phyloP scores from a whole-genome alignment of 2,797 vertebrate species.

The Xenopus petersii region DNA sequence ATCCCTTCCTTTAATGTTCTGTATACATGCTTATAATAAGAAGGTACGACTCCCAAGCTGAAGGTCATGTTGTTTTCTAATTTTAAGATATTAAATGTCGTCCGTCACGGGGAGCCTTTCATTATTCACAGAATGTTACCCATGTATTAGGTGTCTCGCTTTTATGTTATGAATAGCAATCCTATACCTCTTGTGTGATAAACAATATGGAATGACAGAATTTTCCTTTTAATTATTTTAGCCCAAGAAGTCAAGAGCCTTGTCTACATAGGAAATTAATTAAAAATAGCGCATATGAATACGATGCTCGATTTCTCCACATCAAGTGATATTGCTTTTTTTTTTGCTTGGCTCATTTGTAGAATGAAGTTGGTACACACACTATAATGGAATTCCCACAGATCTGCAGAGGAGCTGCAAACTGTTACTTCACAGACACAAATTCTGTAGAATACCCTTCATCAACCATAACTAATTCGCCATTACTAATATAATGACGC shows the following conservation, averaged over 20 bases:
- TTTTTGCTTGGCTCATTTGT: no score
- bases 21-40: background rate
- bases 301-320: no score
- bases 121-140: constrained; percentile 16
- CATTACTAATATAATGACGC: no score
- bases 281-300: no score
- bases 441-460: no score
- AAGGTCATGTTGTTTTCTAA: constrained; percentile 21
- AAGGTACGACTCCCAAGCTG: background rate
- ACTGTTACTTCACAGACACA: no score
- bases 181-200: constrained; percentile 38
- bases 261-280: background rate
- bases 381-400: no score
- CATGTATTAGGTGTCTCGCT: constrained; percentile 17
- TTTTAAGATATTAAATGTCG: constrained; percentile 38
- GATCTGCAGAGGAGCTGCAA: no score
- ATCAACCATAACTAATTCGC: no score
- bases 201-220: constrained; percentile 27
- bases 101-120: constrained; percentile 13
- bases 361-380: no score
- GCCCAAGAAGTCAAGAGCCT: background rate
- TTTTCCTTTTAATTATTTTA: background rate
- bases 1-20: background rate
- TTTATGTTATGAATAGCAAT: constrained; percentile 30
- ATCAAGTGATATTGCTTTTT: no score